A percentile compares a stretch with the other conserved stretches of the same genome.
Conservation (phyloP, 1,140 invertebrate species). For the Aplysia californica region DNA sequence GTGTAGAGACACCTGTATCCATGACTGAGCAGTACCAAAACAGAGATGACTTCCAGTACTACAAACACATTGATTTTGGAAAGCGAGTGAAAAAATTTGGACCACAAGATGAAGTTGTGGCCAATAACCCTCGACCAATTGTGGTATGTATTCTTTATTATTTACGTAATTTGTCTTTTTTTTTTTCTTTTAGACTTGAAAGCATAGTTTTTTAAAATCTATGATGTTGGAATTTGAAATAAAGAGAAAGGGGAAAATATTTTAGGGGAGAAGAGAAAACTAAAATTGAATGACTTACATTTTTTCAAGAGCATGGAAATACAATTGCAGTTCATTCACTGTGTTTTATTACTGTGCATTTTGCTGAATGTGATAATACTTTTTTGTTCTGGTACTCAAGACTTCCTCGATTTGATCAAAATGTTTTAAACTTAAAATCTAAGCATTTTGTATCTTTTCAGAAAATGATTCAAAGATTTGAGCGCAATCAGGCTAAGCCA, state of each 20-base stretch:
- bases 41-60: conserved; percentile 74
- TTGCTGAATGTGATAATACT: too few species aligned
- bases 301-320: too few species aligned
- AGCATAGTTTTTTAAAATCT: not conserved
- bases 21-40: conserved; percentile 76
- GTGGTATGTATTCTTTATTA: conserved; percentile 60
- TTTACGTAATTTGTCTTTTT: conserved; percentile 6
- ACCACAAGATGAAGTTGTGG: conserved; percentile 49
- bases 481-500: conserved; percentile 53
- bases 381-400: too few species aligned
- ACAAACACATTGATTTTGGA: conserved; percentile 68
- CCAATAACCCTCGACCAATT: conserved; percentile 62
- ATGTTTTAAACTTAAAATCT: too few species aligned
- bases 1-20: conserved; percentile 72
- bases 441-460: conserved; percentile 34
- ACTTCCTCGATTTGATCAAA: too few species aligned
- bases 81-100: conserved; percentile 65
- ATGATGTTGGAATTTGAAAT: too few species aligned
- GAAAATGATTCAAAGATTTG: conserved; percentile 67
- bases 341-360: too few species aligned
- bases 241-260: too few species aligned
- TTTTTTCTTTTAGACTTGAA: not conserved
- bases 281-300: too few species aligned
- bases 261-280: too few species aligned
- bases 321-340: too few species aligned